phyloP scores from a whole-genome alignment of 2,888 invertebrate species.

The Acanthosepion esculentum region DNA sequence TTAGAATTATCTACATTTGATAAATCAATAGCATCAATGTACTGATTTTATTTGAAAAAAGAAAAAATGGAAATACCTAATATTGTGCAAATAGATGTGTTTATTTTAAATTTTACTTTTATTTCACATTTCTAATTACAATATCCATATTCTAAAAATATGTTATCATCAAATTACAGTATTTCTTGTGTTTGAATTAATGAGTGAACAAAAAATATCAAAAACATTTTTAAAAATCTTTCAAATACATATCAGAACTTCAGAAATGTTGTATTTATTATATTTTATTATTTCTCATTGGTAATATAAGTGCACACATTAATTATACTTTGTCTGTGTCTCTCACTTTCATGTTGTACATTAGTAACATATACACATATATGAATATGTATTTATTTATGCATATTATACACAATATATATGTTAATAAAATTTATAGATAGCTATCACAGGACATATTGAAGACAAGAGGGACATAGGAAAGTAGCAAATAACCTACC shows the following conservation, averaged over 20 bases:
- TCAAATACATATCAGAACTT: neutral
- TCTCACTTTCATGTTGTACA: no score
- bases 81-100: neutral
- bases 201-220: neutral
- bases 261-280: neutral
- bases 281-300: neutral
- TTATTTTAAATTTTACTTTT: neutral
- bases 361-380: no score
- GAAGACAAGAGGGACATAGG: no score
- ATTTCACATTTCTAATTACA: neutral
- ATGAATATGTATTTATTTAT: no score
- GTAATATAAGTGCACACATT: neutral
- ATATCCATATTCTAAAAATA: neutral
- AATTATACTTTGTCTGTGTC: no score
- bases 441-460: no score
- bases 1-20: constrained; percentile 8
- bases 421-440: no score
- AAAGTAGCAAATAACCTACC: no score
- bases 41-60: neutral
- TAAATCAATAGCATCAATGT: neutral
- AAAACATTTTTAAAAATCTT: neutral
- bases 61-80: neutral
- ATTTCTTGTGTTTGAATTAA: neutral
- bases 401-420: no score
- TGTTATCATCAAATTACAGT: neutral